Evolutionary conservation across 2,888 invertebrate genomes (phyloP).

Genomic region (Sphaerophoria taeniata): DNA sequence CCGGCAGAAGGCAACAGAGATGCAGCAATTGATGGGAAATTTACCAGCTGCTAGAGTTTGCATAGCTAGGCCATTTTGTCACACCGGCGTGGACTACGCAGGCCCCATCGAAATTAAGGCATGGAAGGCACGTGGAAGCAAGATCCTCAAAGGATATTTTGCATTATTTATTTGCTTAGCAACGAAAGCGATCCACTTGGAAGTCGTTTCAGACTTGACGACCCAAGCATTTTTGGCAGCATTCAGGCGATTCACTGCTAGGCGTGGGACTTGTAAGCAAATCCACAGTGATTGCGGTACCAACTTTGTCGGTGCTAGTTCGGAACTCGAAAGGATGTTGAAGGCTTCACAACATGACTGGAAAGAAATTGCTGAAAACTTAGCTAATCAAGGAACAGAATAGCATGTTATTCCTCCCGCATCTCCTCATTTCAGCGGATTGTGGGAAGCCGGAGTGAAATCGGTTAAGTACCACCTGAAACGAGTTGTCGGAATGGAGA

Average conservation of each 20-base stretch:
- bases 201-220: slow-evolving; percentile 74
- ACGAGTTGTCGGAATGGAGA: not conserved
- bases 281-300: slow-evolving; percentile 36
- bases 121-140: slow-evolving; percentile 63
- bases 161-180: slow-evolving; percentile 75
- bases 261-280: slow-evolving; percentile 2
- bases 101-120: slow-evolving; percentile 66
- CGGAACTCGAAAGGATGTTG: slow-evolving; percentile 25
- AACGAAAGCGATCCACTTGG: slow-evolving; percentile 76
- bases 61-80: slow-evolving; percentile 48
- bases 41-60: slow-evolving; percentile 43
- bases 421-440: slow-evolving; percentile 32
- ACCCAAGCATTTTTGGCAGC: slow-evolving; percentile 69
- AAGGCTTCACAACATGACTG: not conserved
- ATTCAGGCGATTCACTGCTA: slow-evolving; percentile 54
- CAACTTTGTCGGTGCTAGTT: slow-evolving; percentile 26
- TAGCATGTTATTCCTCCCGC: slow-evolving; percentile 31
- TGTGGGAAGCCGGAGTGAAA: slow-evolving; percentile 18
- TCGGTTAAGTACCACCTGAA: slow-evolving; percentile 10
- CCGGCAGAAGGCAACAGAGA: slow-evolving; percentile 42
- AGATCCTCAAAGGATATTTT: slow-evolving; percentile 73
- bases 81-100: slow-evolving; percentile 68
- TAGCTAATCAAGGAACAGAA: slow-evolving; percentile 19
- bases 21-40: slow-evolving; percentile 25
- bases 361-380: not conserved